Evolutionary conservation across 2,797 vertebrate species (phyloP).

Genomic region (Rachycentron canadum): DNA sequence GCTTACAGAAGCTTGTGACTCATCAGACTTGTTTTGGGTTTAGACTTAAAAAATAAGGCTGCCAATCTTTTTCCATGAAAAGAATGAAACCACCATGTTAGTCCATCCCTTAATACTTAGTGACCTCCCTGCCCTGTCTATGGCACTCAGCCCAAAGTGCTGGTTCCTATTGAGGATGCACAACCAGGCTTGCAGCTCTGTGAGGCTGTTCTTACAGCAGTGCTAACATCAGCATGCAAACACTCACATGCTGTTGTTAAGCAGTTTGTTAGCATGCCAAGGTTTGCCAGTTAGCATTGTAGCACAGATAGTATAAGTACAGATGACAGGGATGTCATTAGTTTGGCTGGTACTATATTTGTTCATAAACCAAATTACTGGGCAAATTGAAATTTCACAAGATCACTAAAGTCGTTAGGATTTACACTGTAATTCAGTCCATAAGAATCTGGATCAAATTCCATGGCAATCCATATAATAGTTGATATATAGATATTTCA

Average conservation of each 20-base stretch:
- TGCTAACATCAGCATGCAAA: not conserved
- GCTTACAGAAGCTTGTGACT: not conserved
- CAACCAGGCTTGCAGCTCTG: not conserved
- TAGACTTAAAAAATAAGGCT: not conserved
- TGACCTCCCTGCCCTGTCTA: not conserved
- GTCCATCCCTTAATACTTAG: not conserved
- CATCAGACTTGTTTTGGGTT: not conserved
- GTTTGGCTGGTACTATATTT: not conserved
- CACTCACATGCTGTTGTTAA: not conserved
- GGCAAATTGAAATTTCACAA: not conserved
- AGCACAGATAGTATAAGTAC: not conserved
- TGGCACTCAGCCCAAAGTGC: not conserved
- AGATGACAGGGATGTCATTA: not conserved
- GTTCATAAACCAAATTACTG: not conserved
- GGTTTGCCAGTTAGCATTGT: not conserved
- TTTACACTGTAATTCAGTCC: not conserved
- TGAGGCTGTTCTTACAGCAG: not conserved
- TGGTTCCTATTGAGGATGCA: not conserved
- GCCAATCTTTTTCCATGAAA: not conserved
- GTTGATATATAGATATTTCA: not conserved
- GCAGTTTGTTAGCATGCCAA: not conserved
- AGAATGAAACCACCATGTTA: not conserved
- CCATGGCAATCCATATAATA: not conserved
- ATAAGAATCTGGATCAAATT: not conserved
- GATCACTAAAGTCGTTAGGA: not conserved